Conservation (phyloP, 2,888 invertebrate species). For the Idaea aversata region DNA sequence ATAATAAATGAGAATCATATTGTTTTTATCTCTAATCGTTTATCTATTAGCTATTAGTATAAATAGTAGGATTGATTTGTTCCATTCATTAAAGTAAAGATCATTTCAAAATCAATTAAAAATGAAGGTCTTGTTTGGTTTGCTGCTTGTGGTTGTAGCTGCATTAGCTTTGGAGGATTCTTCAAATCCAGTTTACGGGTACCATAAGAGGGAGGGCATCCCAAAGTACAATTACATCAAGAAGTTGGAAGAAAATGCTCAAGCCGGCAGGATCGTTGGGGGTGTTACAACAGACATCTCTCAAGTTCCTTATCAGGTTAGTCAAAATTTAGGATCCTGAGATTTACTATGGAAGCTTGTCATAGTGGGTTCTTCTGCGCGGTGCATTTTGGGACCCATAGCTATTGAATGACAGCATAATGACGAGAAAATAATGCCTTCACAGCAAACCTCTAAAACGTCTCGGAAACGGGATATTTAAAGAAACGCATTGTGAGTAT, state of each 20-base stretch:
- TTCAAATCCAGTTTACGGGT: constrained; percentile 24
- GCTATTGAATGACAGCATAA: too few species aligned
- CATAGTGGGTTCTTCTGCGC: too few species aligned
- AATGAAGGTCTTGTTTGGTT: background rate
- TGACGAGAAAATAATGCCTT: too few species aligned
- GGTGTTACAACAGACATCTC: constrained; percentile 35
- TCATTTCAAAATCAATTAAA: background rate
- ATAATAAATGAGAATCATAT: background rate
- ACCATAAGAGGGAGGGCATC: constrained; percentile 39
- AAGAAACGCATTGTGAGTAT: too few species aligned
- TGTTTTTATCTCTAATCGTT: constrained; percentile 7
- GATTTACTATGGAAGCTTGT: too few species aligned
- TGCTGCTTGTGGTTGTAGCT: constrained; percentile 1
- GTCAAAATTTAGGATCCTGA: background rate
- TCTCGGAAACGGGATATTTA: too few species aligned
- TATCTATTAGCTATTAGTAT: background rate
- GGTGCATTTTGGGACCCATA: too few species aligned
- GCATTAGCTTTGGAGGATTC: constrained; percentile 20
- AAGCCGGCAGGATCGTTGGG: constrained; percentile 36
- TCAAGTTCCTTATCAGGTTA: constrained; percentile 43
- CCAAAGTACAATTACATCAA: constrained; percentile 24
- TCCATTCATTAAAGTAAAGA: background rate
- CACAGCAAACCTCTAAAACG: too few species aligned
- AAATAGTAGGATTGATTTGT: background rate
- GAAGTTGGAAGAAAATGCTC: constrained; percentile 9